Percentiles rank a stretch among this genome's conserved stretches.
These are phyloP conservation scores for Drosophila phalerata DNA, from an alignment of 2,888 invertebrate species.

Conservation along the genomic window DNA sequence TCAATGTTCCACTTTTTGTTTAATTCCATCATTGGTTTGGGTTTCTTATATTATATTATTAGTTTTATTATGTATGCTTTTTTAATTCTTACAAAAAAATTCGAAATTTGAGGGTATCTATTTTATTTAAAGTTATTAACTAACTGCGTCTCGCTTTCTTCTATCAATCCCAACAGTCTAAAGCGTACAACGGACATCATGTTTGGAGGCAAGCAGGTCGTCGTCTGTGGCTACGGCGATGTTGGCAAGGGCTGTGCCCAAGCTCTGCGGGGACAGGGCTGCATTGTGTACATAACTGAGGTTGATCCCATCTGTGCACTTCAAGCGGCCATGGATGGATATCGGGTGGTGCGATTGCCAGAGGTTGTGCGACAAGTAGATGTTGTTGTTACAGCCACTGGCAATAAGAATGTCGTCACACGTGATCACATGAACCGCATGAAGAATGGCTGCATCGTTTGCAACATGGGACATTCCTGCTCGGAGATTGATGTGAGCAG, in stretches of 20 bases:
- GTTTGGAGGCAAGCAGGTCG: constrained; percentile 98
- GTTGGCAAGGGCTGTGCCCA: constrained; percentile 98
- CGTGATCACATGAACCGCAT: constrained; percentile 97
- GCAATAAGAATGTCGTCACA: constrained; percentile 97
- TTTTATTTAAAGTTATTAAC: not conserved
- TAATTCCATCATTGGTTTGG: too few species aligned
- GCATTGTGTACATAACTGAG: constrained; percentile 94
- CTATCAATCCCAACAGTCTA: constrained; percentile 80
- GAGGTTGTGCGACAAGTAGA: constrained; percentile 96
- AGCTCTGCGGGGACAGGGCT: constrained; percentile 95
- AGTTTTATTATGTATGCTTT: too few species aligned
- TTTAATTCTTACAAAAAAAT: too few species aligned
- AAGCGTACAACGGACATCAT: constrained; percentile 90
- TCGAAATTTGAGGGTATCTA: not conserved
- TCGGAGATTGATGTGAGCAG: constrained; percentile 97
- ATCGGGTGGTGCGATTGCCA: constrained; percentile 95
- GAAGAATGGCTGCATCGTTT: constrained; percentile 97
- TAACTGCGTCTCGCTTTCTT: not conserved
- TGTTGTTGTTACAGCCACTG: constrained; percentile 97
- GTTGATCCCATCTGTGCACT: constrained; percentile 99
- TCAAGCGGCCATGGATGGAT: constrained; percentile 98
- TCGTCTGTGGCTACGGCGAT: constrained; percentile 98
- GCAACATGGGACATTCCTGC: constrained; percentile 98
- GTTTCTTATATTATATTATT: too few species aligned
- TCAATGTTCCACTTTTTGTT: too few species aligned